Evolutionary conservation across 2,888 invertebrate species (phyloP).

Genomic region (Nephrotoma appendiculata): DNA sequence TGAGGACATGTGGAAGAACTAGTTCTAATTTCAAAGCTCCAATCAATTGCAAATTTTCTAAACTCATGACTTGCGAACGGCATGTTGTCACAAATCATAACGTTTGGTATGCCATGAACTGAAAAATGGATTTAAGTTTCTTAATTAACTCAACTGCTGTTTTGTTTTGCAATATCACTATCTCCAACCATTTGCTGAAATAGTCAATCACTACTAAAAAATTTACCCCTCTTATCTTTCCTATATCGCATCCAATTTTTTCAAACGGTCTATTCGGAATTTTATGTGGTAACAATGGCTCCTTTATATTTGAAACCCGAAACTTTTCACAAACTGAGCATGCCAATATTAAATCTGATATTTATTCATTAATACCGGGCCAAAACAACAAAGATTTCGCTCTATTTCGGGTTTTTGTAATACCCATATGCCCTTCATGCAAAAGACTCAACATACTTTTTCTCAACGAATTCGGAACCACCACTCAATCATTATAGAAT

Average conservation of each 20-base stretch:
- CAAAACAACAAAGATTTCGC: too few species aligned
- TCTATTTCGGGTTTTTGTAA: too few species aligned
- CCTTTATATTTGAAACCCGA: conserved; percentile 2
- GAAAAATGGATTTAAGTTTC: too few species aligned
- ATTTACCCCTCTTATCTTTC: conserved; percentile 7
- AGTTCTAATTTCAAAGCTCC: too few species aligned
- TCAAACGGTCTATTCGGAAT: conserved; percentile 6
- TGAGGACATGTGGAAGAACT: neutral
- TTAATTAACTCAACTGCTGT: conserved; percentile 7
- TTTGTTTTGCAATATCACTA: conserved; percentile 2
- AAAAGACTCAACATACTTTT: too few species aligned
- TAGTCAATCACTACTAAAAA: conserved; percentile 12
- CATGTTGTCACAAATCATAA: conserved; percentile 3
- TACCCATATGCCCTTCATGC: too few species aligned
- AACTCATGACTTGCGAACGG: neutral
- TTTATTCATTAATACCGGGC: too few species aligned
- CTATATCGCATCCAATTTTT: too few species aligned
- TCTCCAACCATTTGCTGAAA: conserved; percentile 12
- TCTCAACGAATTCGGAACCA: too few species aligned
- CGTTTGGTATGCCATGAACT: conserved; percentile 7
- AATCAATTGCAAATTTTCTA: neutral
- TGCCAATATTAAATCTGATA: too few species aligned
- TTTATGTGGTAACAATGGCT: conserved; percentile 8
- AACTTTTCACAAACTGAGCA: conserved; percentile 5
- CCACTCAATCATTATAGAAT: too few species aligned